Evolutionary conservation across 2,888 invertebrate genomes (phyloP), one percentile per base, ranked within the genome.

Genomic region (Panopea generosa): DNA sequence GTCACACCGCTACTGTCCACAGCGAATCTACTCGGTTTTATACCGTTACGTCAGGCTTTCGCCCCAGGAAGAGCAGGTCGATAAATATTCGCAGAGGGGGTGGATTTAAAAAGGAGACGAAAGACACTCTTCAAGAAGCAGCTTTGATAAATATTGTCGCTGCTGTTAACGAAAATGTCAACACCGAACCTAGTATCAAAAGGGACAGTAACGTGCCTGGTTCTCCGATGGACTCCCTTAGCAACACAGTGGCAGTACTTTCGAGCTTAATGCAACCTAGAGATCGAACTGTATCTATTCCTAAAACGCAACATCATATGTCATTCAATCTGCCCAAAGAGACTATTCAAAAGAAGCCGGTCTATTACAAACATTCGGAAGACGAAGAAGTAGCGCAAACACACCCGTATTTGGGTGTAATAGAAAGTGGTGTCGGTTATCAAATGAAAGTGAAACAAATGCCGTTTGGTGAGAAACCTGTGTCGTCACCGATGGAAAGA

Each of bases 131-230:
- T 27, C 81, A 85, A 40, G 85, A 86, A 18, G 86, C 86, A 2
- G 80, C 86, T 14, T 74, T 87, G 38, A 85, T 87, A 49, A 86
- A 87, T 65, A 87, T 87, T 29, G 87, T 87, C n/a, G 87, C 87
- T 1, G 83, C 86, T 1, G 86, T 86, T 16, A 86, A 85, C 59
- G 74, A 78, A n/a, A 67, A 68, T n/a, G 57, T 69, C 1, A 43
- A 69, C 4, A 26, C 52, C 9, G 33, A 26, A 2, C 50, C 38
- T 18, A 43, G 49, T 4, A 55, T 50, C 11, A 57, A 57, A 49
- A 20, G 26, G 11, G 73, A 67, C 9, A 22, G 3, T 1, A 38
- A n/a, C 16, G 45, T n/a, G 20, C 62, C 73, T 11, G 69, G 52
- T 2, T 67, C 70, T 1, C 45, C 66, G 24, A 56, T 65, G 14